These are phyloP conservation scores for Drosophila santomea DNA, from an alignment of 1,140 invertebrate species.

Conservation along the genomic window DNA sequence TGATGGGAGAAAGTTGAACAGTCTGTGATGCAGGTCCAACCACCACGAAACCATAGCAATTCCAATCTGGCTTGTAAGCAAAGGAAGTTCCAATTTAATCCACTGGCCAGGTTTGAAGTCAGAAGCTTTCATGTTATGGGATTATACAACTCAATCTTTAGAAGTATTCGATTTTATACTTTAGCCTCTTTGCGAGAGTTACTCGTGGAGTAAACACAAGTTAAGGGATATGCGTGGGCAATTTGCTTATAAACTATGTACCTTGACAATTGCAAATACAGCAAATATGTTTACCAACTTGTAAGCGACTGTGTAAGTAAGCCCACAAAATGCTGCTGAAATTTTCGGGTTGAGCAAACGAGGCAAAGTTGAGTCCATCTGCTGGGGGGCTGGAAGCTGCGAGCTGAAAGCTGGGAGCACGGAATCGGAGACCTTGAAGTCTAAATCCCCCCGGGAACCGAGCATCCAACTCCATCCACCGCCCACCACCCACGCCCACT, in stretches of 20 bases:
- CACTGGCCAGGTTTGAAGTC: too few species aligned
- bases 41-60: neutral
- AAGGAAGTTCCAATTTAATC: too few species aligned
- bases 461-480: neutral
- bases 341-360: neutral
- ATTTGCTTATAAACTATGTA: too few species aligned
- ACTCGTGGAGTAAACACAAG: too few species aligned
- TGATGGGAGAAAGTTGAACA: constrained; percentile 32
- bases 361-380: neutral
- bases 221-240: too few species aligned
- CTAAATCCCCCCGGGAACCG: constrained; percentile 8
- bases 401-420: neutral
- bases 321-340: neutral
- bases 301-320: neutral
- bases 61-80: neutral
- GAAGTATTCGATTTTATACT: too few species aligned
- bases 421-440: constrained; percentile 22
- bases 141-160: too few species aligned
- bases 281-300: neutral
- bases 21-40: neutral
- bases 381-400: neutral
- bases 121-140: too few species aligned
- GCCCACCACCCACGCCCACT: neutral
- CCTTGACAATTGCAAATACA: too few species aligned
- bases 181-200: too few species aligned